phyloP scores from a whole-genome alignment of 2,888 invertebrate genomes.

The Nomada hirtipes region DNA sequence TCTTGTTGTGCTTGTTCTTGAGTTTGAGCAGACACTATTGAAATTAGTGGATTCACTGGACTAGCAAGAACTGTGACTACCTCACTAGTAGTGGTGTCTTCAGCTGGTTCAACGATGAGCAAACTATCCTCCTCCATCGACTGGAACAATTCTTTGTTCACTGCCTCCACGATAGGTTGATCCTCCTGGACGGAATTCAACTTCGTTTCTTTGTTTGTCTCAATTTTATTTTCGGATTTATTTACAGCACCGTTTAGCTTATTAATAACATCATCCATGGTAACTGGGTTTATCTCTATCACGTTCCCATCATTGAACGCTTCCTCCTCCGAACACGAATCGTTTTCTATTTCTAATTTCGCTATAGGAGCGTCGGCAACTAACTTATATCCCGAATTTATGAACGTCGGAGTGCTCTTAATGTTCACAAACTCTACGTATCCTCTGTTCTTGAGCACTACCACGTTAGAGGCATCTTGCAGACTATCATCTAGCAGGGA shows the following conservation, averaged over 20 bases:
- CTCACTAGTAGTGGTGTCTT: constrained; percentile 86
- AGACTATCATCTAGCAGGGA: constrained; percentile 89
- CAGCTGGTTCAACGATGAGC: constrained; percentile 86
- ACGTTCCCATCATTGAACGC: constrained; percentile 74
- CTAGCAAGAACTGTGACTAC: constrained; percentile 86
- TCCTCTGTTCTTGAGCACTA: constrained; percentile 87
- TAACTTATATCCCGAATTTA: constrained; percentile 6
- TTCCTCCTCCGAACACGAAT: constrained; percentile 77
- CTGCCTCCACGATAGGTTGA: constrained; percentile 84
- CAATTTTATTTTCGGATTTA: constrained; percentile 8
- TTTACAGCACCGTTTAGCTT: constrained; percentile 65
- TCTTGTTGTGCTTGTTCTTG: constrained; percentile 36
- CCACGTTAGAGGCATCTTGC: constrained; percentile 85
- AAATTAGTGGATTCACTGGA: constrained; percentile 82
- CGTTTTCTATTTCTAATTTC: constrained; percentile 77
- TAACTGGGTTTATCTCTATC: constrained; percentile 81
- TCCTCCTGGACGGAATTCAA: constrained; percentile 73
- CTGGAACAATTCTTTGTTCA: constrained; percentile 76
- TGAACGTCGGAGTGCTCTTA: constrained; percentile 52
- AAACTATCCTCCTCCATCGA: constrained; percentile 87
- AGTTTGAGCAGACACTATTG: constrained; percentile 44
- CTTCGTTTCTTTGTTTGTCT: constrained; percentile 26
- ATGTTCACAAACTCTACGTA: constrained; percentile 89
- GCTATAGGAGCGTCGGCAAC: constrained; percentile 78
- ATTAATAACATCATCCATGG: constrained; percentile 80